Evolutionary conservation across 1,140 invertebrate genomes (phyloP).

Genomic region (Oncopodura yosiiana): DNA sequence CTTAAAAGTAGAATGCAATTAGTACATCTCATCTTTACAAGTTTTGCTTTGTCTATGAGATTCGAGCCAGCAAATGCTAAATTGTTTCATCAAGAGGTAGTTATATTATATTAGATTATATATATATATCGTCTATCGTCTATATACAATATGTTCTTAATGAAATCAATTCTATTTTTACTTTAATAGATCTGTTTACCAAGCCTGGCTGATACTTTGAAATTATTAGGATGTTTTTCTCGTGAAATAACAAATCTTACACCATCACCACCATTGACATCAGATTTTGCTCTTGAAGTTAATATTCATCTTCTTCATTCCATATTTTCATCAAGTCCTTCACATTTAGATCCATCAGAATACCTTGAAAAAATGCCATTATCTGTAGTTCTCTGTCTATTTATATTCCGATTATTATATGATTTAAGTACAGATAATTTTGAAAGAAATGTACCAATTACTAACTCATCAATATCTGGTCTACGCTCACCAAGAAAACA

Average conservation of each 20-base stretch:
- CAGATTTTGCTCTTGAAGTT: constrained; percentile 51
- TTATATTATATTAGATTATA: constrained; percentile 24
- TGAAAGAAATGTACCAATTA: constrained; percentile 44
- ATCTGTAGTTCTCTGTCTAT: constrained; percentile 59
- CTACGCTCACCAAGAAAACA: constrained; percentile 16
- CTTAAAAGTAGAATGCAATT: constrained; percentile 37
- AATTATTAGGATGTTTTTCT: constrained; percentile 82
- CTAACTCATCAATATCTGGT: not conserved
- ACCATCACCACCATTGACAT: constrained; percentile 34
- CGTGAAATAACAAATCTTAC: constrained; percentile 4
- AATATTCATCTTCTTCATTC: constrained; percentile 21
- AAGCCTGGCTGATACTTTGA: constrained; percentile 80
- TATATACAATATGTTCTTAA: not conserved
- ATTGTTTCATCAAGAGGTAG: constrained; percentile 90
- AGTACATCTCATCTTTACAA: constrained; percentile 56
- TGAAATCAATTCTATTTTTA: not conserved
- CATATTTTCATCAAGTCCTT: constrained; percentile 19
- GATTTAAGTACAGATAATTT: constrained; percentile 85
- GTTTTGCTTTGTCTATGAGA: constrained; percentile 94
- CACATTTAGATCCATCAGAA: constrained; percentile 9
- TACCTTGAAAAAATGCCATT: constrained; percentile 22
- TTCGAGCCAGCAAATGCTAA: constrained; percentile 98
- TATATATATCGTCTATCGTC: not conserved
- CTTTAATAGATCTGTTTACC: constrained; percentile 67
- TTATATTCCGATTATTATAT: constrained; percentile 73